These are phyloP conservation scores for Cranoglanis bouderius DNA, from an alignment of 2,113 vertebrate genomes.

Conservation along the genomic window DNA sequence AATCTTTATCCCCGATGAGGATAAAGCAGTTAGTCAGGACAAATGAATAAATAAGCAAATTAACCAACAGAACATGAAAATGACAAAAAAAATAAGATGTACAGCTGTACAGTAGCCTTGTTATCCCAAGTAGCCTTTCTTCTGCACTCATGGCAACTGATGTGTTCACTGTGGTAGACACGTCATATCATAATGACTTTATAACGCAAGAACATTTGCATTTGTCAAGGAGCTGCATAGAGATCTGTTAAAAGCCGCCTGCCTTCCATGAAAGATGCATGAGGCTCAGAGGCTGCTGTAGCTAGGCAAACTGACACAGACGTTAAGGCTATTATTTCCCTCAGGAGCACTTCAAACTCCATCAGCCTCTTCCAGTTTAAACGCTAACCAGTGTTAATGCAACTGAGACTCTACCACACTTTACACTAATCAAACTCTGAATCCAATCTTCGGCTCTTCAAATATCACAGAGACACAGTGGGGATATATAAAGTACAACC, in stretches of 20 bases:
- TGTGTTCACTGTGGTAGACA: slow-evolving; percentile 52
- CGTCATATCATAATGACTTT: slow-evolving; percentile 33
- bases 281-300: slow-evolving; percentile 27
- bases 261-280: slow-evolving; percentile 50
- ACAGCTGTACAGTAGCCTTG: not conserved
- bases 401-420: not conserved
- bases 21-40: not conserved
- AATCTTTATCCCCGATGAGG: not conserved
- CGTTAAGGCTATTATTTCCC: slow-evolving; percentile 57
- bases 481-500: not conserved
- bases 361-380: slow-evolving; percentile 28
- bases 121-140: slow-evolving; percentile 11
- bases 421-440: slow-evolving; percentile 7
- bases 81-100: not conserved
- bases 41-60: not conserved
- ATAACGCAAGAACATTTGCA: slow-evolving; percentile 46
- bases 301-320: slow-evolving; percentile 34
- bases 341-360: slow-evolving; percentile 31
- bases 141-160: slow-evolving; percentile 61
- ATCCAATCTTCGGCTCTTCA: not conserved
- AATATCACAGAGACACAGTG: not conserved
- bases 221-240: slow-evolving; percentile 34
- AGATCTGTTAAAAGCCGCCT: slow-evolving; percentile 7
- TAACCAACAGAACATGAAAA: not conserved
- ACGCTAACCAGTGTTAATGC: not conserved